These are phyloP conservation scores for Lordiphosa collinella DNA, from an alignment of 1,140 invertebrate species.

Conservation along the genomic window DNA sequence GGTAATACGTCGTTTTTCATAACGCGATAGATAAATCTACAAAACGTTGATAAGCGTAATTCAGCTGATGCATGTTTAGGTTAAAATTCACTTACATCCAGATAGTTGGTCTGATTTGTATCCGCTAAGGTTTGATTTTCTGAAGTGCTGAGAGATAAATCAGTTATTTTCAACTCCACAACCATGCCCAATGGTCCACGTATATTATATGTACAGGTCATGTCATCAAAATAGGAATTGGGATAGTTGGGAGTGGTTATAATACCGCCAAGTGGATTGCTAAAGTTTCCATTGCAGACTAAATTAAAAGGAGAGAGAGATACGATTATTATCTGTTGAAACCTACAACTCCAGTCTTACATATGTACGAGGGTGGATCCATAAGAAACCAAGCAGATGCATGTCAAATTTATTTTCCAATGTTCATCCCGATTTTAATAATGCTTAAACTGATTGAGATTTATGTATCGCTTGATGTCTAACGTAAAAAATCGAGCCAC, in stretches of 20 bases:
- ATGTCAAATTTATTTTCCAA: background rate
- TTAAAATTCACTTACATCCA: slow-evolving; percentile 32
- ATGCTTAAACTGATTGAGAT: too few relatives aligned
- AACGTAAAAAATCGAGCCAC: too few relatives aligned
- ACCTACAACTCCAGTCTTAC: background rate
- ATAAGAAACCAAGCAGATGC: too few relatives aligned
- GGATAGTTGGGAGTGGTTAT: slow-evolving; percentile 91
- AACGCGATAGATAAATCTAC: slow-evolving; percentile 42
- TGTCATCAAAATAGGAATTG: slow-evolving; percentile 84
- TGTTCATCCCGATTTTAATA: too few relatives aligned
- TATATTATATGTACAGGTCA: slow-evolving; percentile 89
- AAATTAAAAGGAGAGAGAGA: slow-evolving; percentile 23
- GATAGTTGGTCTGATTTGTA: slow-evolving; percentile 20
- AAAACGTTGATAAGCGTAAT: slow-evolving; percentile 28
- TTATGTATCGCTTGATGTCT: too few relatives aligned
- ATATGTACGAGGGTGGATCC: background rate
- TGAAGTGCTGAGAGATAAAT: slow-evolving; percentile 85
- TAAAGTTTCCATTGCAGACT: slow-evolving; percentile 85
- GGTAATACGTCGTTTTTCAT: slow-evolving; percentile 32
- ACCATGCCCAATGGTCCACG: slow-evolving; percentile 82
- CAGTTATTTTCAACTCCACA: slow-evolving; percentile 84
- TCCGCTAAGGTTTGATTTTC: background rate
- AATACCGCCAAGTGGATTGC: slow-evolving; percentile 76
- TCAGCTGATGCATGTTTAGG: background rate
- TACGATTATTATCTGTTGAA: background rate